Evolutionary conservation across 1,140 invertebrate genomes (phyloP), one percentile per base, ranked within the genome.

Genomic region (Brachionus manjavacas): DNA sequence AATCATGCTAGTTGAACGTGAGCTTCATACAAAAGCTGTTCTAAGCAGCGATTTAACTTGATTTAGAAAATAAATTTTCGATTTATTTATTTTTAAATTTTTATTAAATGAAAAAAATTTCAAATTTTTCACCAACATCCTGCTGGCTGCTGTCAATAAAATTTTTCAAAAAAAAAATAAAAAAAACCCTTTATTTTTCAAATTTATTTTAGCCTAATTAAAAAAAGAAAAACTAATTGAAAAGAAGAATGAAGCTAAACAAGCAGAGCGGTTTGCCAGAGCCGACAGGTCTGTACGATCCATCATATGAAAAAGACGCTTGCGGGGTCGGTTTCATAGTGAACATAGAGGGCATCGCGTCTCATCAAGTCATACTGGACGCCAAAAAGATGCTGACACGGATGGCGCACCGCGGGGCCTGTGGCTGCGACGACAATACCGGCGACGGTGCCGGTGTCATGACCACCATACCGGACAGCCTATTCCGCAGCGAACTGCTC

Each of bases 261-360:
- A 16, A 64, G 20, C 52, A 28, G 20, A 81, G 25, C n/a, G 88
- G 88, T 85, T 90, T 89, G 84, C 91, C 91, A 9, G 87, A 87
- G 60, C 90, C 91, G 86, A 92, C 94, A 91, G 96, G 95, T 89
- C 92, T 99, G 85, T 99, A 99, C 91, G 94, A 97, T 91, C 96
- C 96, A 64, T 91, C 92, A 86, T 93, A 94, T 87, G 97, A 99
- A 91, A 94, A 94, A 87, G 97, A 98, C 89, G 95, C 96, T 85
- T 99, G 97, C 88, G 97, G 97, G 85, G 97, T 99, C 87, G 97
- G 97, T 85, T 99, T 98, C 91, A 96, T 99, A 86, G 96, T 97
- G 86, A 94, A 95, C 89, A 98, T 99, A 89, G 95, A 99, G 92
- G 97, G 97, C 85, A 92, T 92, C 87, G 91, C 93, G 85, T 94